These are phyloP conservation scores for Morpho achilles DNA, from an alignment of 2,888 invertebrate species.

Conservation along the genomic window DNA sequence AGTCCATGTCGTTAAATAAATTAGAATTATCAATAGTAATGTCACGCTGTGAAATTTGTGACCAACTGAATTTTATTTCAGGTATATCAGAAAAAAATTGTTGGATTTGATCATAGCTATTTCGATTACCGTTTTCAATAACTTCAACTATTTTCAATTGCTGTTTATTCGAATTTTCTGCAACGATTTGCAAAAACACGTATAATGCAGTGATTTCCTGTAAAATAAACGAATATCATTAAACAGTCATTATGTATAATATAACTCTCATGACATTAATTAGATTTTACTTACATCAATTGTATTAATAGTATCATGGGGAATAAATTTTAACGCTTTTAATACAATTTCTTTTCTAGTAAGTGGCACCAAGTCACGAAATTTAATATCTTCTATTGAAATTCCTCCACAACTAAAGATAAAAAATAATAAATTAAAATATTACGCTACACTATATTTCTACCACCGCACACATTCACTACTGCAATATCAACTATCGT, in stretches of 20 bases:
- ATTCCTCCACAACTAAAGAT: conserved; percentile 49
- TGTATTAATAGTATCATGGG: conserved; percentile 30
- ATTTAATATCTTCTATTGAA: conserved; percentile 37
- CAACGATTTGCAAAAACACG: conserved; percentile 38
- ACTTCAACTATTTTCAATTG: conserved; percentile 34
- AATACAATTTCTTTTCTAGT: conserved; percentile 26
- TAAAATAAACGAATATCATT: conserved; percentile 7
- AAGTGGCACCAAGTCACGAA: conserved; percentile 30
- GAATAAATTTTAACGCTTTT: conserved; percentile 38
- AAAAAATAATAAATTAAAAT: neutral
- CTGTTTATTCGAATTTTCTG: conserved; percentile 38
- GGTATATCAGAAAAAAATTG: conserved; percentile 23
- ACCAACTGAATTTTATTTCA: conserved; percentile 22
- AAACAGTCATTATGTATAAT: too few species aligned
- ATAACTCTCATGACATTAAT: too few species aligned
- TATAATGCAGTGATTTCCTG: conserved; percentile 34
- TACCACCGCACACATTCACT: too few species aligned
- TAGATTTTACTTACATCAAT: conserved; percentile 34
- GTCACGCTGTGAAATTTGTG: conserved; percentile 21
- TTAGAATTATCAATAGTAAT: conserved; percentile 13
- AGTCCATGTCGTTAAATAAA: conserved; percentile 27
- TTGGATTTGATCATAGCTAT: conserved; percentile 24
- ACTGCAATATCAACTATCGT: too few species aligned
- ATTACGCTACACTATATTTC: too few species aligned
- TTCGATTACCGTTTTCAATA: conserved; percentile 14